phyloP scores from a whole-genome alignment of 2,888 invertebrate genomes.

The Euplagia quadripunctaria region DNA sequence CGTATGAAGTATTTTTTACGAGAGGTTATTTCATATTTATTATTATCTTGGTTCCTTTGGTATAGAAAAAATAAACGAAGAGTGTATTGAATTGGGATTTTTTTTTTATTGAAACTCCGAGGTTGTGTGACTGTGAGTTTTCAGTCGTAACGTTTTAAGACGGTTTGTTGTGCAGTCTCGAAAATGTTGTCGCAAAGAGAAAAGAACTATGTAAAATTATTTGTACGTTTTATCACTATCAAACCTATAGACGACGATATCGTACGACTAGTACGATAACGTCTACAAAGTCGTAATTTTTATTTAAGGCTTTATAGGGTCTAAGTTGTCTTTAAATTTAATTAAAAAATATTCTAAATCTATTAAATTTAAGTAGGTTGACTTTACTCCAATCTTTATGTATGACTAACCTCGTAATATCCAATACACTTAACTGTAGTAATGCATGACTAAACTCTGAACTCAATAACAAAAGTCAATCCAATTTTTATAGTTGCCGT shows the following conservation, averaged over 20 bases:
- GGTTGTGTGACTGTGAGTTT: neutral
- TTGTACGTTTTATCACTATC: no score
- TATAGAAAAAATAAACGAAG: neutral
- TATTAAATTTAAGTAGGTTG: no score
- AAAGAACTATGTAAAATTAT: no score
- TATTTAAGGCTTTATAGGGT: no score
- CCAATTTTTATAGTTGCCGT: neutral
- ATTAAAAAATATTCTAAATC: no score
- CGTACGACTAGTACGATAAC: no score
- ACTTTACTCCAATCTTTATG: neutral
- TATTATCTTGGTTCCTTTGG: neutral
- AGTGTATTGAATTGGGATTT: neutral
- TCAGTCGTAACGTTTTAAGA: neutral
- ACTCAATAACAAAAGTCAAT: conserved; percentile 13
- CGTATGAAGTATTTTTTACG: neutral
- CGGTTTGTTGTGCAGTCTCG: neutral
- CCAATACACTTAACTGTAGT: neutral
- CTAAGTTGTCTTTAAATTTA: no score
- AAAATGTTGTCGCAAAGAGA: no score
- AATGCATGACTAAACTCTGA: conserved; percentile 11
- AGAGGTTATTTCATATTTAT: neutral
- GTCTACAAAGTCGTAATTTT: no score
- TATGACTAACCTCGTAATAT: neutral
- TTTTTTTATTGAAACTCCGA: neutral
- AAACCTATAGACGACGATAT: no score